Percentiles rank a stretch among this genome's conserved stretches.
Evolutionary conservation across 2,888 invertebrate genomes (phyloP).

Genomic region (Cybosia mesomella): DNA sequence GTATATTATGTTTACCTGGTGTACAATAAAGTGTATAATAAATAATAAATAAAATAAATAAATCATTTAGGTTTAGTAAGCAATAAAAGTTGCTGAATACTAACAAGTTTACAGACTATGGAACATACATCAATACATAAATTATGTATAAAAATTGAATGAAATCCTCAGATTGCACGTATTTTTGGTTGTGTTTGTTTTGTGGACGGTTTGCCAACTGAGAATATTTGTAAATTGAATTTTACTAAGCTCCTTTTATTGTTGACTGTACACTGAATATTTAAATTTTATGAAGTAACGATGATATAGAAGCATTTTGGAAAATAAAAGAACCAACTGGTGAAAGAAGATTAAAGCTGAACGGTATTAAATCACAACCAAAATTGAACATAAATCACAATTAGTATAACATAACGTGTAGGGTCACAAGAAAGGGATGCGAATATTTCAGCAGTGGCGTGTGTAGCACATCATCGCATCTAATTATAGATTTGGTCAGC

Average conservation of each 20-base stretch:
- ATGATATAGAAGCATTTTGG: not conserved
- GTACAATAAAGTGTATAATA: too few species aligned
- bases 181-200: too few species aligned
- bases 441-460: slow-evolving; percentile 34
- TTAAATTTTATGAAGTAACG: not conserved
- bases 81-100: not conserved
- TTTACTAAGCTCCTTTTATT: not conserved
- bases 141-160: too few species aligned
- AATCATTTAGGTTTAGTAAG: not conserved
- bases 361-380: slow-evolving; percentile 32
- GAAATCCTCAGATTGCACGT: too few species aligned
- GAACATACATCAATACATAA: too few species aligned
- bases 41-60: too few species aligned
- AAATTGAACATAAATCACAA: slow-evolving; percentile 44
- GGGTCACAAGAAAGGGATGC: slow-evolving; percentile 34
- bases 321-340: not conserved
- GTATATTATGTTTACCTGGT: too few species aligned
- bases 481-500: slow-evolving; percentile 46
- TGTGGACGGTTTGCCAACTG: not conserved
- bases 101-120: too few species aligned
- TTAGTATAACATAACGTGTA: slow-evolving; percentile 42
- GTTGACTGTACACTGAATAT: not conserved
- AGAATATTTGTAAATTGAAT: too few species aligned
- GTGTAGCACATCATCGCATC: slow-evolving; percentile 31
- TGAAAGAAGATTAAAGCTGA: not conserved